Conservation (phyloP, 1,140 invertebrate genomes). For the Leptinotarsa lineolata region DNA sequence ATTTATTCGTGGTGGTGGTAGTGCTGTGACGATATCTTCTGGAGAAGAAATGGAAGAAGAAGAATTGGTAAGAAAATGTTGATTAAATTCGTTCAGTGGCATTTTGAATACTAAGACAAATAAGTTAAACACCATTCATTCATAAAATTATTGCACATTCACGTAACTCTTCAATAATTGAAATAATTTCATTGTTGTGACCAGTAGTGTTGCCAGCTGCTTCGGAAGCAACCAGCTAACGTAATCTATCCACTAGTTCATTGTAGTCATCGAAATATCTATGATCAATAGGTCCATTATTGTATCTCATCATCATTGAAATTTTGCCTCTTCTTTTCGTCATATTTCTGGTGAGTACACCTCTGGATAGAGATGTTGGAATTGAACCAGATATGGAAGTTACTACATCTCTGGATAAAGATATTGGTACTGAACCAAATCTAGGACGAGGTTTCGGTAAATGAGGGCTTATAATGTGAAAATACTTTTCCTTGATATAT, state of each 20-base stretch:
- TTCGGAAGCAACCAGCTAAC: no score
- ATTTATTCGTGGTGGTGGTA: not conserved
- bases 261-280: no score
- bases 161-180: no score
- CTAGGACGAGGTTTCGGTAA: not conserved
- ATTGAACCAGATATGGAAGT: not conserved
- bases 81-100: slow-evolving; percentile 3
- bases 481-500: no score
- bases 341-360: slow-evolving; percentile 7
- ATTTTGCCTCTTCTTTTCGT: not conserved
- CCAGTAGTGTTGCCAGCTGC: no score
- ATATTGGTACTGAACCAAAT: not conserved
- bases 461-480: no score
- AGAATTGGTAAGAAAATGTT: not conserved
- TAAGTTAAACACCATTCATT: not conserved
- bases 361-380: not conserved
- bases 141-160: slow-evolving; percentile 2
- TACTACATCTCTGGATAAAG: not conserved
- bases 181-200: no score
- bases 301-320: not conserved
- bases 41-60: not conserved
- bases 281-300: no score
- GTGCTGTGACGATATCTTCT: not conserved
- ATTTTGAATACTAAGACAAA: slow-evolving; percentile 3
- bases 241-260: no score